These are phyloP conservation scores for Nineta flava DNA, from an alignment of 2,888 invertebrate genomes.

Conservation along the genomic window DNA sequence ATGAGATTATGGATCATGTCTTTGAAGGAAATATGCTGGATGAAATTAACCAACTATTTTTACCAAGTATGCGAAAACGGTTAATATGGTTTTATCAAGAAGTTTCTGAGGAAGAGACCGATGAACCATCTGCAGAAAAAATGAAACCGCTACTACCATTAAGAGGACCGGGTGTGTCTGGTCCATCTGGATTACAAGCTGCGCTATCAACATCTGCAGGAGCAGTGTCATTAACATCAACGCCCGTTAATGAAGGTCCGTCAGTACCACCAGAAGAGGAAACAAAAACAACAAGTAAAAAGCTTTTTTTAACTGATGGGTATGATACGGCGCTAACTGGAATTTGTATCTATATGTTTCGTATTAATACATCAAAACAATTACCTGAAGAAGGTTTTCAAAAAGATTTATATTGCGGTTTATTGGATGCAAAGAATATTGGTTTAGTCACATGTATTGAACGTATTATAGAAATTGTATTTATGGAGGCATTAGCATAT, in stretches of 20 bases:
- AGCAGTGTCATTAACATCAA: constrained; percentile 19
- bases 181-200: constrained; percentile 12
- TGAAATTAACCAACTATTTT: constrained; percentile 73
- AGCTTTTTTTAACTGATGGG: constrained; percentile 71
- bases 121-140: constrained; percentile 16
- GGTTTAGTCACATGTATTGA: constrained; percentile 78
- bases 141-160: background rate
- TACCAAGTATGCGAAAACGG: constrained; percentile 72
- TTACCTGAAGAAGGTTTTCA: constrained; percentile 87
- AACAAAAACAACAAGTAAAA: constrained; percentile 39
- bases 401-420: constrained; percentile 59
- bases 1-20: constrained; percentile 80
- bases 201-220: constrained; percentile 11
- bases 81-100: constrained; percentile 83
- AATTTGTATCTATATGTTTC: constrained; percentile 71
- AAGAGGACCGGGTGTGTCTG: background rate
- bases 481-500: constrained; percentile 77
- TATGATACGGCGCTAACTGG: constrained; percentile 69
- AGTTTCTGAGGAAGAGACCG: constrained; percentile 41
- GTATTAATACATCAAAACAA: constrained; percentile 69
- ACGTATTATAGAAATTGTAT: constrained; percentile 73
- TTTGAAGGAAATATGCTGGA: constrained; percentile 84
- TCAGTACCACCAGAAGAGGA: constrained; percentile 20
- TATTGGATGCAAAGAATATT: constrained; percentile 60
- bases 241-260: constrained; percentile 29